These are phyloP conservation scores for Conopomorpha cramerella DNA, from an alignment of 1,140 invertebrate genomes.

Conservation along the genomic window DNA sequence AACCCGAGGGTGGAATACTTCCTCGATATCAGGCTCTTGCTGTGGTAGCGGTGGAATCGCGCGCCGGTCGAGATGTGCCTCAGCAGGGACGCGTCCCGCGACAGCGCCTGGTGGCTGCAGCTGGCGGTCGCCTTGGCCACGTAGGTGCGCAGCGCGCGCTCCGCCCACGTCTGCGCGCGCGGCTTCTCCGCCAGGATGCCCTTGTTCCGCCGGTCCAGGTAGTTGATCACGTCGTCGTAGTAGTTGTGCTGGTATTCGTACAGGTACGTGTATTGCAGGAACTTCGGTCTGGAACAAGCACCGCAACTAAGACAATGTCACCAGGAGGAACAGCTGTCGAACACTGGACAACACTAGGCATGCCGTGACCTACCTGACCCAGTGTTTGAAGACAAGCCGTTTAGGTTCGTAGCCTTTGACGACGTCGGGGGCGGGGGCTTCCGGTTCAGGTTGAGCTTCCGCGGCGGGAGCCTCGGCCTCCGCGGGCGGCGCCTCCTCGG, in stretches of 20 bases:
- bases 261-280: slow-evolving; percentile 79
- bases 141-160: slow-evolving; percentile 75
- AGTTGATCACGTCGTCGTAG: slow-evolving; percentile 83
- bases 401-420: slow-evolving; percentile 51
- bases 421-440: no score
- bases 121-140: slow-evolving; percentile 49
- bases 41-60: slow-evolving; percentile 64
- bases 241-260: slow-evolving; percentile 84
- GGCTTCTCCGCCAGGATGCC: slow-evolving; percentile 72
- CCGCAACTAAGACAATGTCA: slow-evolving; percentile 5
- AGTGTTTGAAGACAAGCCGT: slow-evolving; percentile 69
- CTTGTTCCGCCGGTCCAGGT: slow-evolving; percentile 73
- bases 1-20: slow-evolving; percentile 62
- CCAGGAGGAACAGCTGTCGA: no score
- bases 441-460: no score
- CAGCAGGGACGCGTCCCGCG: slow-evolving; percentile 52
- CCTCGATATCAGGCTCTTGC: slow-evolving; percentile 65
- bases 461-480: slow-evolving; percentile 63
- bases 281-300: slow-evolving; percentile 66
- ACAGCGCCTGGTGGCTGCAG: slow-evolving; percentile 16
- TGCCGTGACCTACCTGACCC: slow-evolving; percentile 64
- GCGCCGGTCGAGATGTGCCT: slow-evolving; percentile 61
- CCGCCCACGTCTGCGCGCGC: slow-evolving; percentile 79
- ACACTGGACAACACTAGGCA: no score
- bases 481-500: slow-evolving; percentile 25